phyloP scores from a whole-genome alignment of 2,888 invertebrate species.

The Strigamia maritima region DNA sequence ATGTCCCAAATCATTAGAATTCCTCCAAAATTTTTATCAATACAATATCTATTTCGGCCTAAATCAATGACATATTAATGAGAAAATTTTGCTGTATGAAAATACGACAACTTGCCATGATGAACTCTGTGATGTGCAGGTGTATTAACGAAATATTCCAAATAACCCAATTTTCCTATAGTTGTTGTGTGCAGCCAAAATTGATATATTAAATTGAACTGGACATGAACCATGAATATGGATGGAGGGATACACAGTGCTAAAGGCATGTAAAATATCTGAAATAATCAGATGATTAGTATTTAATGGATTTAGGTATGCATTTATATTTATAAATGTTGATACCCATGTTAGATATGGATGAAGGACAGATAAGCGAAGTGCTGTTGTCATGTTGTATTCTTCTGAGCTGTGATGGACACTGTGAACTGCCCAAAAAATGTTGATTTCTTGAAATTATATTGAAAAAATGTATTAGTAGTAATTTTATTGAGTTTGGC shows the following conservation, averaged over 20 bases:
- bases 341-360: conserved; percentile 74
- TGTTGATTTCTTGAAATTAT: conserved; percentile 82
- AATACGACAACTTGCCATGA: conserved; percentile 51
- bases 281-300: too few species aligned
- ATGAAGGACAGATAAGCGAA: conserved; percentile 75
- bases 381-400: conserved; percentile 78
- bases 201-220: conserved; percentile 86
- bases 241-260: conserved; percentile 75
- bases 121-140: conserved; percentile 79
- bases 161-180: conserved; percentile 72
- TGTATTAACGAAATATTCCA: conserved; percentile 82
- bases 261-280: conserved; percentile 54
- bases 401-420: conserved; percentile 89
- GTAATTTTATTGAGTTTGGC: too few species aligned
- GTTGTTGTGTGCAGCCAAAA: conserved; percentile 91
- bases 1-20: conserved; percentile 38
- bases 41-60: conserved; percentile 38
- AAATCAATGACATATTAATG: too few species aligned
- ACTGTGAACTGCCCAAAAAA: conserved; percentile 85
- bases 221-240: conserved; percentile 76
- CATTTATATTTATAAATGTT: too few species aligned
- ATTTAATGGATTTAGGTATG: too few species aligned
- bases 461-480: too few species aligned
- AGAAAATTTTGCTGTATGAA: too few species aligned
- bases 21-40: conserved; percentile 37